A percentile compares a stretch with the other conserved stretches of the same genome.
Conservation (phyloP, 2,113 vertebrate species). For the Paradisaea rubra region DNA sequence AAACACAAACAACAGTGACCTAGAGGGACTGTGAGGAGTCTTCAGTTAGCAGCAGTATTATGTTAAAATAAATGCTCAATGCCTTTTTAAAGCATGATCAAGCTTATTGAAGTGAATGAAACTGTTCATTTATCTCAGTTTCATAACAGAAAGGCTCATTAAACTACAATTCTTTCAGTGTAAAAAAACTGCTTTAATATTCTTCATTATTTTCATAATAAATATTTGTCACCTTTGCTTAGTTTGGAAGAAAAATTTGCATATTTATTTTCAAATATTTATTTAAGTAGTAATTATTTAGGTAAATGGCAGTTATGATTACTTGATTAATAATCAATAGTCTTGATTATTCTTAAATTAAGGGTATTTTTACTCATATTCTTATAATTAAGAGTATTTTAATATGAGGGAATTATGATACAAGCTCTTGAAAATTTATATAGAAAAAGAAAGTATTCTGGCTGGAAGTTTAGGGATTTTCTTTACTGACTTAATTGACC, state of each 20-base stretch:
- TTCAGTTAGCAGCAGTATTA: neutral
- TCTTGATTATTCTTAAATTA: neutral
- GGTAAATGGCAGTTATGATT: neutral
- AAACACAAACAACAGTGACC: neutral
- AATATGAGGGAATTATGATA: neutral
- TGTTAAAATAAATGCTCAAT: neutral
- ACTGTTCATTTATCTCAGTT: neutral
- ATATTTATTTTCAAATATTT: neutral
- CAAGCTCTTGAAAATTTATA: neutral
- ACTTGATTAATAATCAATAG: neutral
- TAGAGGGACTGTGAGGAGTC: neutral
- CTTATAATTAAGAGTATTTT: neutral
- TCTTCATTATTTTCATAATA: neutral
- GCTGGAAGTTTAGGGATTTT: neutral
- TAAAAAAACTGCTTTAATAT: neutral
- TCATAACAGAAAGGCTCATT: neutral
- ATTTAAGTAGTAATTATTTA: neutral
- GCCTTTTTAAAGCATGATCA: neutral
- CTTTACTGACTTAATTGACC: neutral
- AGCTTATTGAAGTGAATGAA: neutral
- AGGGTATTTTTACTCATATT: neutral
- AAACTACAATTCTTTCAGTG: neutral
- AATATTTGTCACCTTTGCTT: neutral
- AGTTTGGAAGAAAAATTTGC: neutral
- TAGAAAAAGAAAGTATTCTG: neutral